These are phyloP conservation scores for Tetramorium alpestre DNA, from an alignment of 1,140 invertebrate genomes.

Conservation along the genomic window DNA sequence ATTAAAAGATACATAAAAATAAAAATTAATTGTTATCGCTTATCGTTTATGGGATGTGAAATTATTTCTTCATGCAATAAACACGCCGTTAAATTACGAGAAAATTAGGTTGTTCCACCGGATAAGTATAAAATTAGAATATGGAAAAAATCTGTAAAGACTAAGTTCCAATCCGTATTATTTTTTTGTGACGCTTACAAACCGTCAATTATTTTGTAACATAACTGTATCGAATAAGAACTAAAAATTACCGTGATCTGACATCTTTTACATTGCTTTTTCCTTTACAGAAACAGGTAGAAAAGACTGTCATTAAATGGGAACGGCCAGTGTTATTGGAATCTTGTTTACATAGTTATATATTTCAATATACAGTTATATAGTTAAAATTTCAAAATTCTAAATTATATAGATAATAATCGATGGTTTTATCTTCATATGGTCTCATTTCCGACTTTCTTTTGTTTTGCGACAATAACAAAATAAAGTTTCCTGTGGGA, in stretches of 20 bases:
- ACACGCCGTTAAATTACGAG: conserved; percentile 24
- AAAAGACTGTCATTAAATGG: background rate
- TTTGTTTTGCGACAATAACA: background rate
- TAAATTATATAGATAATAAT: background rate
- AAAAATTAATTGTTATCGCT: background rate
- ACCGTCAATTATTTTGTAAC: background rate
- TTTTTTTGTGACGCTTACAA: background rate
- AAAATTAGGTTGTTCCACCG: conserved; percentile 42
- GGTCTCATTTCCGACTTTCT: background rate
- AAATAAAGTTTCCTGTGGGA: background rate
- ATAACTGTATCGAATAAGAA: background rate
- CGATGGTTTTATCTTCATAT: background rate
- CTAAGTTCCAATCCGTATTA: background rate
- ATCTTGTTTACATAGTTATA: background rate
- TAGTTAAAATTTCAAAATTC: background rate
- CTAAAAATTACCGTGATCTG: background rate
- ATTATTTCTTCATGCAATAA: background rate
- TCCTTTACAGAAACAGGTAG: background rate
- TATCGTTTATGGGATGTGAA: conserved; percentile 17
- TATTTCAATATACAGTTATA: background rate
- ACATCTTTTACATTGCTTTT: background rate
- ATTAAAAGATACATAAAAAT: background rate
- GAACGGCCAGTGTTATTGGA: background rate
- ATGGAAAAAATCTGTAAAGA: conserved; percentile 1
- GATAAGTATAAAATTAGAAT: conserved; percentile 39